phyloP scores from a whole-genome alignment of 2,797 vertebrate species.

The Serranus cabrilla region DNA sequence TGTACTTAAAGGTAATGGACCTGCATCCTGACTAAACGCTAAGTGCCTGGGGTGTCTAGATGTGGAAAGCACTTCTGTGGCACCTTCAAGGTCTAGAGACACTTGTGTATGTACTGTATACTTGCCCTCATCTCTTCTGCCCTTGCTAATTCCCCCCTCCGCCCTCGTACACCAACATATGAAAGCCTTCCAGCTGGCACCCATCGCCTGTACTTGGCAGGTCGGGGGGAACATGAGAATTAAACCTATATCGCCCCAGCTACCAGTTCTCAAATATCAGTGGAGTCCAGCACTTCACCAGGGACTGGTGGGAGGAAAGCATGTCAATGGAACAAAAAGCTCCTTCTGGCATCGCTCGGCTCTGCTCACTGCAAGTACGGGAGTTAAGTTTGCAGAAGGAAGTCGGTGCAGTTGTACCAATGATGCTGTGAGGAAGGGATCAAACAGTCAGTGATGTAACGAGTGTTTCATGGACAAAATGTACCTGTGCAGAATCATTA shows the following conservation, averaged over 20 bases:
- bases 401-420: constrained; percentile 41
- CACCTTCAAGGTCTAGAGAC: constrained; percentile 81
- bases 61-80: constrained; percentile 74
- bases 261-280: constrained; percentile 89
- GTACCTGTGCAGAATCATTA: background rate
- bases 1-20: constrained; percentile 88
- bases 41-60: constrained; percentile 76
- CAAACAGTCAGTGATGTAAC: constrained; percentile 28
- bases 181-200: constrained; percentile 91
- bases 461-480: constrained; percentile 2
- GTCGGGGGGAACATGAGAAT: constrained; percentile 86
- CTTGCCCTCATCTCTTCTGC: constrained; percentile 70
- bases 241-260: constrained; percentile 88
- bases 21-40: constrained; percentile 82
- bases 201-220: constrained; percentile 83
- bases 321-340: constrained; percentile 82
- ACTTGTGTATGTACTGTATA: constrained; percentile 75
- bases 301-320: constrained; percentile 81
- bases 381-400: constrained; percentile 74
- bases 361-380: constrained; percentile 59
- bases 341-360: constrained; percentile 78
- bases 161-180: constrained; percentile 62
- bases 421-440: constrained; percentile 25
- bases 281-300: constrained; percentile 87
- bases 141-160: constrained; percentile 72